Conservation (phyloP, 2,113 vertebrate genomes). For the Todiramphus saurophagus region DNA sequence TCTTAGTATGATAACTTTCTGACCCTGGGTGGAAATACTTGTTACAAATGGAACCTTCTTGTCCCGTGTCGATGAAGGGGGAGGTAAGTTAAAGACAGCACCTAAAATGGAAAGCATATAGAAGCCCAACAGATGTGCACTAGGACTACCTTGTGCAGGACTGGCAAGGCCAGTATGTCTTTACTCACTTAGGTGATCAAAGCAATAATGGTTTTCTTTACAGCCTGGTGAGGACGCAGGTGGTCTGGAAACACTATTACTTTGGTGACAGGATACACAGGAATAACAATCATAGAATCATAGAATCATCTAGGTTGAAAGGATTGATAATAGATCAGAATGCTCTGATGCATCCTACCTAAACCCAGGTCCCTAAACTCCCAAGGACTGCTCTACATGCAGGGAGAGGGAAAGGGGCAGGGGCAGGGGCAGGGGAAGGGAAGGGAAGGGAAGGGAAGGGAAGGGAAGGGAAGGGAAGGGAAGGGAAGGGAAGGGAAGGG, state of each 20-base stretch:
- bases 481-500: no score
- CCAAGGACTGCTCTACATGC: neutral
- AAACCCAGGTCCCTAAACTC: neutral
- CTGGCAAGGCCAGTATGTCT: neutral
- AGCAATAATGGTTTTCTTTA: neutral
- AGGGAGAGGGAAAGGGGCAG: neutral
- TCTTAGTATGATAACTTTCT: neutral
- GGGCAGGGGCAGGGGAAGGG: no score
- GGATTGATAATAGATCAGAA: neutral
- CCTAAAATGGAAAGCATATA: neutral
- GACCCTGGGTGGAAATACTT: neutral
- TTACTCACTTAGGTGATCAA: neutral
- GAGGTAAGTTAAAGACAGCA: neutral
- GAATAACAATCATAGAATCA: neutral
- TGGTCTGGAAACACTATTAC: neutral
- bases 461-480: neutral
- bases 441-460: neutral
- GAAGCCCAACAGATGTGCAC: neutral
- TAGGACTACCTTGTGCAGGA: neutral
- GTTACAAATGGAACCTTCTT: neutral
- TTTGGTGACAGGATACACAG: neutral
- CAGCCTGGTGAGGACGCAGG: neutral
- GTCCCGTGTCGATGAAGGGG: neutral
- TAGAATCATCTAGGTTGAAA: no score
- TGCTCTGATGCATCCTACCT: neutral